Base-by-base conservation (phyloP, 2,113 vertebrate genomes). In the Mixornis gularis region DNA sequence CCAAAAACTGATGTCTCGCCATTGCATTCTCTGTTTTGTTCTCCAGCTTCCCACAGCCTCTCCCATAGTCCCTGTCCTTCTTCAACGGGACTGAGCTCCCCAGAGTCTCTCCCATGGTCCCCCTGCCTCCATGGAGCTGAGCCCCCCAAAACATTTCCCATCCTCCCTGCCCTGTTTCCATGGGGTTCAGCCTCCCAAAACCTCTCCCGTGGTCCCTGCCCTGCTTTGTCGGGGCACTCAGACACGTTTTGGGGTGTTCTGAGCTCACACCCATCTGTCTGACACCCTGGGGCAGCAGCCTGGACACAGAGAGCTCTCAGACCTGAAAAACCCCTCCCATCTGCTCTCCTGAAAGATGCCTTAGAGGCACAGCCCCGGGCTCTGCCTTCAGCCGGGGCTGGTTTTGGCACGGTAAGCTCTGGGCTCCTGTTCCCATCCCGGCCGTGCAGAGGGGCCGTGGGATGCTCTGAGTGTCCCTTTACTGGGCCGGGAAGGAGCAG, bases 301-400 rank as follows among this genome's bases (percentile, higher is more conserved):
- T 9, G 36, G 66, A 0, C 55, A 4, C 0, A 0, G 52, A 36
- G 38, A 40, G 27, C 51, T 36, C 69, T 46, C 49, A 7, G 26
- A 6, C 41, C n/a, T 38, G 6, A 6, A 5, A 40, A 70, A 7
- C 62, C 7, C 0, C 27, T 29, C 1, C 0, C 14, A 3, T 27
- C 63, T 29, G 36, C 49, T 58, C 22, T 60, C 29, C 30, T 21
- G 7, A 3, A 6, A 19, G 40, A 7, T 5, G 12, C n/a, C 56
- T 11, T 63, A 6, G 53, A n/a, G 17, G 6, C 59, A 3, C 3
- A 15, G 34, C 32, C 1, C 7, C 10, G 1, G 5, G 27, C 1
- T 44, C 20, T 53, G 26, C 1, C 9, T 63, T 32, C n/a, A 17
- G 63, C 17, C 4, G 5, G 44, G 69, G 77, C n/a, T 46, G 10